These are phyloP conservation scores for Acomys russatus DNA, from an alignment of 2,797 vertebrate species.

Conservation along the genomic window DNA sequence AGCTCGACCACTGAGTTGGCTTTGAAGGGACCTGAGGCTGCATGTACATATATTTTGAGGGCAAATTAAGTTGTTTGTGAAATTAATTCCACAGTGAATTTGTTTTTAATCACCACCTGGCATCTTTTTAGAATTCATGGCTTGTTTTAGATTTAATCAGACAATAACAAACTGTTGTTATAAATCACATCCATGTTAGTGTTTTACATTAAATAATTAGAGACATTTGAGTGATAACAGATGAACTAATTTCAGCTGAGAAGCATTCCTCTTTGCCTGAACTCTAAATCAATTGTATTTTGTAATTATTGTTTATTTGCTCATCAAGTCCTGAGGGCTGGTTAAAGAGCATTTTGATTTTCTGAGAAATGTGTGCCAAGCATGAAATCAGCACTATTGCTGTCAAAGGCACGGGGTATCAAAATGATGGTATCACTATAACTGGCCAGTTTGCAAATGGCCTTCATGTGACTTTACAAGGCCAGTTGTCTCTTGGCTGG, in stretches of 20 bases:
- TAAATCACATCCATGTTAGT: conserved; percentile 58
- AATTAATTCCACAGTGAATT: conserved; percentile 23
- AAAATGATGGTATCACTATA: conserved; percentile 28
- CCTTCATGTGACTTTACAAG: conserved; percentile 50
- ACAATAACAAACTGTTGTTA: conserved; percentile 42
- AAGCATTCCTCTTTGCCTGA: conserved; percentile 50
- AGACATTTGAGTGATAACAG: conserved; percentile 56
- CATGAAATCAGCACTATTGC: conserved; percentile 25
- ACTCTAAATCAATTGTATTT: conserved; percentile 60
- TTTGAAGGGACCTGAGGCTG: background rate
- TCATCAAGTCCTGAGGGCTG: conserved; percentile 52
- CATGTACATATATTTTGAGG: conserved; percentile 15
- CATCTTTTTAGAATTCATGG: conserved; percentile 24
- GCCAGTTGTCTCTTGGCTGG: conserved; percentile 31
- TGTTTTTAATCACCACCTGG: conserved; percentile 62
- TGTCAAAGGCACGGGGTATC: conserved; percentile 53
- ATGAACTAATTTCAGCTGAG: conserved; percentile 63
- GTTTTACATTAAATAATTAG: conserved; percentile 67
- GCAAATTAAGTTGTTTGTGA: conserved; percentile 39
- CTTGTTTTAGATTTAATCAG: conserved; percentile 64
- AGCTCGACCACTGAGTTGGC: background rate
- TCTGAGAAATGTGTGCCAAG: conserved; percentile 59
- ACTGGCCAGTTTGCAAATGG: conserved; percentile 33
- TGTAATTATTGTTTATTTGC: conserved; percentile 72
- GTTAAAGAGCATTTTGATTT: conserved; percentile 62